phyloP scores from a whole-genome alignment of 2,113 vertebrate genomes.

The Antidorcas marsupialis region DNA sequence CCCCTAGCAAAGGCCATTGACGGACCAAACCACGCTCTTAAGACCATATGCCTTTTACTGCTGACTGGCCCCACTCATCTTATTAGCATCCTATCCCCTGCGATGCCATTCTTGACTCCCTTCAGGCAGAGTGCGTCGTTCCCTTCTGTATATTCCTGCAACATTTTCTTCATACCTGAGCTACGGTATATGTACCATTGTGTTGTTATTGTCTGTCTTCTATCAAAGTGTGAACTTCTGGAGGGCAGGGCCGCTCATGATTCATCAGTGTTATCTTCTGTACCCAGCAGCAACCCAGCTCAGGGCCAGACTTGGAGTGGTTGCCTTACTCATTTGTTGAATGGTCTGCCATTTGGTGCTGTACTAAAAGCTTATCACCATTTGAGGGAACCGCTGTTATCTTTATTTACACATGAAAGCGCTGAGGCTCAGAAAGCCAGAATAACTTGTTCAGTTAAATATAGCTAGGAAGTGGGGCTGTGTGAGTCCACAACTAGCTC shows the following conservation, averaged over 20 bases:
- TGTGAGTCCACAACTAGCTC: not conserved
- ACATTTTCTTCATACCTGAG: slow-evolving; percentile 16
- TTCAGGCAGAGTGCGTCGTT: slow-evolving; percentile 24
- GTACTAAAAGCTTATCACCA: not conserved
- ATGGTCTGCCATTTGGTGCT: not conserved
- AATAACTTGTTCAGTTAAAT: not conserved
- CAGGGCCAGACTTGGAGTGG: not conserved
- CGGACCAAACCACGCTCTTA: not conserved
- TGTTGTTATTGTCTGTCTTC: not conserved
- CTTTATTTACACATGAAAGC: not conserved
- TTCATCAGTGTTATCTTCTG: not conserved
- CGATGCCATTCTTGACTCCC: not conserved
- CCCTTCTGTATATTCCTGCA: not conserved
- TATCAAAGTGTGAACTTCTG: not conserved
- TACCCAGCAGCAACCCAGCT: not conserved
- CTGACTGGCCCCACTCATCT: not conserved
- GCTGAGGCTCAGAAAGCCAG: not conserved
- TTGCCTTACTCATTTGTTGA: not conserved
- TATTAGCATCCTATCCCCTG: not conserved
- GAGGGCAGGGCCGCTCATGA: not conserved
- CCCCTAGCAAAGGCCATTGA: not conserved
- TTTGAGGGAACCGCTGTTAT: not conserved
- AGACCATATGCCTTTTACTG: not conserved
- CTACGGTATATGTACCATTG: not conserved
- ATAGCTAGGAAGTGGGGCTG: not conserved